A percentile compares a stretch with the other conserved stretches of the same genome.
These are phyloP conservation scores for Unio delphinus DNA, from an alignment of 2,888 invertebrate genomes.

Conservation along the genomic window DNA sequence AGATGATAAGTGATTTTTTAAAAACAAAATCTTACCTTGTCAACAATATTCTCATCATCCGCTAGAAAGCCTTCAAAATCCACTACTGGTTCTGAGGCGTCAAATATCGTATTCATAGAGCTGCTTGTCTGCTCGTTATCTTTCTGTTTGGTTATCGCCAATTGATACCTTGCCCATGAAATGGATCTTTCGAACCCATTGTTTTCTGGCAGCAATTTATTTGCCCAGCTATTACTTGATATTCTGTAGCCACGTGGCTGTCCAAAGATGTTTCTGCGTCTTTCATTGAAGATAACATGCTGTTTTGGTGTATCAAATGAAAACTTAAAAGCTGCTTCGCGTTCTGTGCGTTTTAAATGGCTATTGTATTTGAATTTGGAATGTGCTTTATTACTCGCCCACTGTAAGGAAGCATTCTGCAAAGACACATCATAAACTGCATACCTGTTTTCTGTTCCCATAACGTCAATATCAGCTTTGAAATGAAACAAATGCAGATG, in stretches of 20 bases:
- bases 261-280: conserved; percentile 35
- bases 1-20: too few relatives aligned
- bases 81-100: conserved; percentile 43
- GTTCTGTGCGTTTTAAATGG: conserved; percentile 41
- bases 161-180: conserved; percentile 60
- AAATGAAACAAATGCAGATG: conserved; percentile 61
- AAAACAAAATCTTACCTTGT: conserved; percentile 40
- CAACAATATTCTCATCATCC: conserved; percentile 53
- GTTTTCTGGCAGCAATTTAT: conserved; percentile 36
- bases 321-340: conserved; percentile 53
- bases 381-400: conserved; percentile 27
- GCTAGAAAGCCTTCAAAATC: conserved; percentile 51
- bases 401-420: conserved; percentile 29
- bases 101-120: conserved; percentile 53
- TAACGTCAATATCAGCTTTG: conserved; percentile 57
- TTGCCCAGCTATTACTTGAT: too few relatives aligned
- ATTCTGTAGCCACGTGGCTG: conserved; percentile 53
- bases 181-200: conserved; percentile 44
- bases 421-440: conserved; percentile 50
- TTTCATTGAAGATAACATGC: conserved; percentile 54
- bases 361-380: conserved; percentile 35
- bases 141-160: conserved; percentile 56
- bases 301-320: conserved; percentile 59
- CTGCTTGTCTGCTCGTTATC: conserved; percentile 51
- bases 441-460: conserved; percentile 57